A percentile compares a stretch with the other conserved stretches of the same genome.
Evolutionary conservation across 1,140 invertebrate genomes (phyloP).

Genomic region (Hyles euphorbiae): DNA sequence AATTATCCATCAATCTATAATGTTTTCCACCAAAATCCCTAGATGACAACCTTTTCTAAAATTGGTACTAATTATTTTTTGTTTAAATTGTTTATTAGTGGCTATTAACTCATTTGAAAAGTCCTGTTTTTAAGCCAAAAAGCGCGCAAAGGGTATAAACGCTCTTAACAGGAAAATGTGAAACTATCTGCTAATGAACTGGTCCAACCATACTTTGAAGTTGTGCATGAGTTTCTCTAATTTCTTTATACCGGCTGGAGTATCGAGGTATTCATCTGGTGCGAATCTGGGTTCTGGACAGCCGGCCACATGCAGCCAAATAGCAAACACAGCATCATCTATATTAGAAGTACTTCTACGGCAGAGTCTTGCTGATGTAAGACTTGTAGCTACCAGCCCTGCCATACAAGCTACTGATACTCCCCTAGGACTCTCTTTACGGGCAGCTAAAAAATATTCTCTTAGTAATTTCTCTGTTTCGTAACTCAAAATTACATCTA

Average conservation of each 20-base stretch:
- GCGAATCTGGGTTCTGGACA: conserved; percentile 50
- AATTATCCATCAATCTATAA: no score
- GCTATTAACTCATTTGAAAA: no score
- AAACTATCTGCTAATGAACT: conserved; percentile 42
- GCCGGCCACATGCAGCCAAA: conserved; percentile 60
- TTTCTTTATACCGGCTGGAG: conserved; percentile 44
- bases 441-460: conserved; percentile 56
- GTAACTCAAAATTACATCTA: conserved; percentile 38
- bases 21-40: no score
- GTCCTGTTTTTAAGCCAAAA: no score
- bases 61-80: no score
- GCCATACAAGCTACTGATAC: conserved; percentile 45
- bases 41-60: no score
- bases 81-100: no score
- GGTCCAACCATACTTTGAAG: conserved; percentile 55
- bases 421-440: conserved; percentile 42
- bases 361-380: conserved; percentile 54
- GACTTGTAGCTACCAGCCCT: conserved; percentile 38
- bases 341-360: conserved; percentile 40
- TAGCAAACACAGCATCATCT: conserved; percentile 58
- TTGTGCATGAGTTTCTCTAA: conserved; percentile 40
- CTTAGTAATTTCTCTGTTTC: conserved; percentile 40
- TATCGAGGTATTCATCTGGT: conserved; percentile 53
- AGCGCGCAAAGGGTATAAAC: no score
- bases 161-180: conserved; percentile 9